Conservation (phyloP, 2,888 invertebrate genomes). For the Drepanosiphum platanoidis region DNA sequence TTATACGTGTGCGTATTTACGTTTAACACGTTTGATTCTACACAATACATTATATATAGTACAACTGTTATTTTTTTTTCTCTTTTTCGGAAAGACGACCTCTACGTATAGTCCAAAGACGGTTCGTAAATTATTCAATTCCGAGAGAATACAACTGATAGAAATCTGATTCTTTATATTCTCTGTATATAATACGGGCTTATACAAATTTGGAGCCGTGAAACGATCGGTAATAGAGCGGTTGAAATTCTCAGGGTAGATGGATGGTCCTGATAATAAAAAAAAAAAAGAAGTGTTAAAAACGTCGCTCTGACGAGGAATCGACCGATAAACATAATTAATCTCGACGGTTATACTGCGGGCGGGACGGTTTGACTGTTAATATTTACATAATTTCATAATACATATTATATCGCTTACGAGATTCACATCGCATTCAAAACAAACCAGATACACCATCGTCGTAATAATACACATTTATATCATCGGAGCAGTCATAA, state of each 20-base stretch:
- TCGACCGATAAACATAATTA: slow-evolving; percentile 30
- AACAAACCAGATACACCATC: background rate
- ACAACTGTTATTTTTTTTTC: background rate
- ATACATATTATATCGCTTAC: background rate
- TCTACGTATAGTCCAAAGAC: background rate
- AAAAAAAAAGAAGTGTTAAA: slow-evolving; percentile 18
- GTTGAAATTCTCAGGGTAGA: slow-evolving; percentile 1
- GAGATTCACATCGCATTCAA: background rate
- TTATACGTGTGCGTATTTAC: too few species aligned
- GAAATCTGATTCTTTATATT: background rate
- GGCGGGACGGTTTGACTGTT: background rate
- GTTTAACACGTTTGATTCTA: too few species aligned
- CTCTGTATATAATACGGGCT: background rate
- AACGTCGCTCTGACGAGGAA: background rate
- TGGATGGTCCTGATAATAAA: slow-evolving; percentile 9
- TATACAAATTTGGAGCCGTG: background rate
- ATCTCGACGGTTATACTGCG: background rate
- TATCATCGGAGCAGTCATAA: too few species aligned
- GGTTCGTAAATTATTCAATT: slow-evolving; percentile 16
- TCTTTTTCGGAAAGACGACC: background rate
- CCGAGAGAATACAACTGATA: background rate
- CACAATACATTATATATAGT: too few species aligned
- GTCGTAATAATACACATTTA: background rate
- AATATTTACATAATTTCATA: slow-evolving; percentile 1
- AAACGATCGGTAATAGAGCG: background rate